A percentile compares a stretch with the other conserved stretches of the same genome.
These are phyloP conservation scores for Enteromius afrohamiltoni DNA, from an alignment of 2,797 vertebrate genomes.

Conservation along the genomic window DNA sequence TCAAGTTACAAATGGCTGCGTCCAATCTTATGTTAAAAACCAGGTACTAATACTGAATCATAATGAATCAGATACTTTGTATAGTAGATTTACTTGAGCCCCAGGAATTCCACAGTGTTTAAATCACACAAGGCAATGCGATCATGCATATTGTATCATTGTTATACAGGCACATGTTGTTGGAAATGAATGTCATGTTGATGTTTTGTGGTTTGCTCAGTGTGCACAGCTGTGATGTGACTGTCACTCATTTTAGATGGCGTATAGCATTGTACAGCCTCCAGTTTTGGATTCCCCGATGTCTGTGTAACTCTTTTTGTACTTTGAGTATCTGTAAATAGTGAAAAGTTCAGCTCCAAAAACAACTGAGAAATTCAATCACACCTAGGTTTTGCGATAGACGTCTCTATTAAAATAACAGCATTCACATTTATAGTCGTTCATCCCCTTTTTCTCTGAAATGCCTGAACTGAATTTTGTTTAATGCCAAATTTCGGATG, in stretches of 20 bases:
- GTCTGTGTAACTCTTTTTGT: constrained; percentile 68
- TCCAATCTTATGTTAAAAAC: not conserved
- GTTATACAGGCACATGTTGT: constrained; percentile 25
- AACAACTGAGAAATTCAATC: not conserved
- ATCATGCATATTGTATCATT: constrained; percentile 39
- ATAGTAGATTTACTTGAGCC: not conserved
- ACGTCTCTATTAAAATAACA: constrained; percentile 53
- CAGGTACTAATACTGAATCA: not conserved
- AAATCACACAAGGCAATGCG: not conserved
- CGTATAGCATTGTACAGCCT: constrained; percentile 69
- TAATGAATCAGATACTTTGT: not conserved
- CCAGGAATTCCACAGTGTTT: not conserved
- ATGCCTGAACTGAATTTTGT: not conserved
- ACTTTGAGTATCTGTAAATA: constrained; percentile 54
- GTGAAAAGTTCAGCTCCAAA: constrained; percentile 63
- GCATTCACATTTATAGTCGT: constrained; percentile 70
- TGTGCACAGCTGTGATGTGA: constrained; percentile 19
- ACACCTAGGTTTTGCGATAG: not conserved
- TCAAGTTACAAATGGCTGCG: not conserved
- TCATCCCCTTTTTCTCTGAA: not conserved
- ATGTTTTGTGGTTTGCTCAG: constrained; percentile 17
- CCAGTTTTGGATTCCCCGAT: constrained; percentile 58
- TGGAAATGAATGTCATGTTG: not conserved
- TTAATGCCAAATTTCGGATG: constrained; percentile 63
- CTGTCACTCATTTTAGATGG: constrained; percentile 30